These are phyloP conservation scores for Coregonus suidteri DNA, from an alignment of 2,797 vertebrate genomes.

Conservation along the genomic window DNA sequence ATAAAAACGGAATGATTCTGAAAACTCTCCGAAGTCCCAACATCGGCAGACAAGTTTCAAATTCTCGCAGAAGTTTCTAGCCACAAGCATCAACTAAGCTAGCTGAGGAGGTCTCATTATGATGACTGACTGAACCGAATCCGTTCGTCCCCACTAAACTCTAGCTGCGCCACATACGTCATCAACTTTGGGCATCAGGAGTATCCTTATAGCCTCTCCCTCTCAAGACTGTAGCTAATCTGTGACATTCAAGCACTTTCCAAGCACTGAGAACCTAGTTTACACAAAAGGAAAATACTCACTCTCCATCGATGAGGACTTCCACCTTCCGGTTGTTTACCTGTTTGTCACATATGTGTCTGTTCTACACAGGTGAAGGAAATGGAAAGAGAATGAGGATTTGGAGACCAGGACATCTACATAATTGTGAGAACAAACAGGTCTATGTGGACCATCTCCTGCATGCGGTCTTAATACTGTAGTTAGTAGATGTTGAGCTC, in stretches of 20 bases:
- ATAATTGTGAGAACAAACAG: background rate
- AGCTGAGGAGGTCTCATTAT: background rate
- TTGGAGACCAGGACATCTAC: background rate
- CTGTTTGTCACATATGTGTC: conserved; percentile 86
- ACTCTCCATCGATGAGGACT: conserved; percentile 85
- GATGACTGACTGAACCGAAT: background rate
- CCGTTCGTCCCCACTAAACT: too few relatives aligned
- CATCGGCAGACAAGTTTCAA: too few relatives aligned
- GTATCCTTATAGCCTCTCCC: too few relatives aligned
- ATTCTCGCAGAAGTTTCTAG: too few relatives aligned
- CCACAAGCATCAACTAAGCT: background rate
- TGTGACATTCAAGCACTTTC: conserved; percentile 2
- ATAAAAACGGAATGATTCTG: too few relatives aligned
- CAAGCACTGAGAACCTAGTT: background rate
- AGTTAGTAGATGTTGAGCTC: conserved; percentile 48
- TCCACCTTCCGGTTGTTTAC: conserved; percentile 90
- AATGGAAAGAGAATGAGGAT: background rate
- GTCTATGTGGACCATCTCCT: background rate
- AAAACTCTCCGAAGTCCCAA: too few relatives aligned
- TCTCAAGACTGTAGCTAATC: background rate
- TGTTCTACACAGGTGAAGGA: conserved; percentile 73
- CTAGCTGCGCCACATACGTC: too few relatives aligned
- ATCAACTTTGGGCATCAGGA: too few relatives aligned
- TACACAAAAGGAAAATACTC: conserved; percentile 61
- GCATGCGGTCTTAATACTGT: background rate